Conservation (phyloP, 1,140 invertebrate species). For the Arctopsyche grandis region DNA sequence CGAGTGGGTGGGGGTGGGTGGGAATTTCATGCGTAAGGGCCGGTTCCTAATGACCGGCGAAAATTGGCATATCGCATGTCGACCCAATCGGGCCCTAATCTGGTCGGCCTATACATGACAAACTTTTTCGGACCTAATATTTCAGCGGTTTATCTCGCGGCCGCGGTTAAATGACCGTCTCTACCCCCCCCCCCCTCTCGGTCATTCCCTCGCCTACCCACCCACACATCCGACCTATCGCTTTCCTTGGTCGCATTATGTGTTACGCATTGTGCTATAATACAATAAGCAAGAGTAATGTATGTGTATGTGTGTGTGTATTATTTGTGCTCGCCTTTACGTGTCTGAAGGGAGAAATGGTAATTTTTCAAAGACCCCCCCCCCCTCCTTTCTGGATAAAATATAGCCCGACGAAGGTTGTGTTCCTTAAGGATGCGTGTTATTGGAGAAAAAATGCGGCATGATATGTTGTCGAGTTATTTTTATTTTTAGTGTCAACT, state of each 20-base stretch:
- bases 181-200: neutral
- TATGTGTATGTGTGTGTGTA: neutral
- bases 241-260: neutral
- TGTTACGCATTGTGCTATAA: neutral
- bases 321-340: neutral
- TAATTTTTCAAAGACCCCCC: neutral
- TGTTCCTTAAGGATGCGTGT: no score
- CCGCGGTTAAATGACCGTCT: conserved; percentile 29
- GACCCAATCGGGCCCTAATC: conserved; percentile 4
- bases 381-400: neutral
- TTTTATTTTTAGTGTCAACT: no score
- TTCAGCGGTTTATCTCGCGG: conserved; percentile 36
- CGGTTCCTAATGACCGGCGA: conserved; percentile 50
- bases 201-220: neutral
- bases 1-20: neutral
- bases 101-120: conserved; percentile 40
- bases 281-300: neutral
- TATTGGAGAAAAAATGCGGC: no score
- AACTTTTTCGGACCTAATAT: conserved; percentile 42
- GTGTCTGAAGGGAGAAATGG: neutral
- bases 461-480: no score
- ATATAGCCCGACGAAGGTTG: no score
- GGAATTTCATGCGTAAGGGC: neutral
- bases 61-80: conserved; percentile 56
- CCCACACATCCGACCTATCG: neutral